A percentile compares a stretch with the other conserved stretches of the same genome.
These are phyloP conservation scores for Kryptolebias ocellatus DNA, from an alignment of 2,797 vertebrate species.

Conservation along the genomic window DNA sequence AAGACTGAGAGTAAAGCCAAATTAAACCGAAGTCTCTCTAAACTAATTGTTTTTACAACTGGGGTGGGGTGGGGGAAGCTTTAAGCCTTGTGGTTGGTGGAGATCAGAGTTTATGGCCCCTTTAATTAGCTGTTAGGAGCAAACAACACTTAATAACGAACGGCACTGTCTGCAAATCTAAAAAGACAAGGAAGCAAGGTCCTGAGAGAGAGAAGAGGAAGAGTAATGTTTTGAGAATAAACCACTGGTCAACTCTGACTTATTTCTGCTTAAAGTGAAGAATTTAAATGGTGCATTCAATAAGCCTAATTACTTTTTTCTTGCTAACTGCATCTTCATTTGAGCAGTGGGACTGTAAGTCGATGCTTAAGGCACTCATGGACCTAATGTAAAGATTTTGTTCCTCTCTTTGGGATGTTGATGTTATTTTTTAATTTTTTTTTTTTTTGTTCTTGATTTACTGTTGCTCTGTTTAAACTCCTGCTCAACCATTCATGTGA, in stretches of 20 bases:
- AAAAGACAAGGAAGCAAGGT: conserved; percentile 33
- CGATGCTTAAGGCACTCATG: conserved; percentile 50
- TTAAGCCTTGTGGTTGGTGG: conserved; percentile 41
- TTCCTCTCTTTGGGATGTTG: conserved; percentile 11
- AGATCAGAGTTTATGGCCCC: conserved; percentile 57
- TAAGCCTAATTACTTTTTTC: conserved; percentile 70
- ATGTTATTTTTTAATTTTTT: background rate
- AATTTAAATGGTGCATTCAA: conserved; percentile 60
- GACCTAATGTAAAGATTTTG: conserved; percentile 53
- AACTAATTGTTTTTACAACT: conserved; percentile 43
- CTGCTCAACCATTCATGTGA: conserved; percentile 5
- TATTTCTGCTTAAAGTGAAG: conserved; percentile 58
- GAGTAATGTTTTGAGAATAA: conserved; percentile 69
- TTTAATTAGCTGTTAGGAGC: conserved; percentile 57
- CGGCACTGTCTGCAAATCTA: conserved; percentile 34
- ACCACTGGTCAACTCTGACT: conserved; percentile 44
- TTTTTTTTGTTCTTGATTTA: conserved; percentile 27
- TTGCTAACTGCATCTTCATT: conserved; percentile 51
- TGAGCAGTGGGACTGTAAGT: conserved; percentile 50
- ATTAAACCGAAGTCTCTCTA: conserved; percentile 47
- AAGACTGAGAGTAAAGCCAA: conserved; percentile 37
- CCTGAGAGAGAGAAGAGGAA: conserved; percentile 50
- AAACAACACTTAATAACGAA: conserved; percentile 35
- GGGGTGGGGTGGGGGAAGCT: background rate
- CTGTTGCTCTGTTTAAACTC: conserved; percentile 13